Conservation (phyloP, 2,113 vertebrate genomes). For the Protobothrops mucrosquamatus region DNA sequence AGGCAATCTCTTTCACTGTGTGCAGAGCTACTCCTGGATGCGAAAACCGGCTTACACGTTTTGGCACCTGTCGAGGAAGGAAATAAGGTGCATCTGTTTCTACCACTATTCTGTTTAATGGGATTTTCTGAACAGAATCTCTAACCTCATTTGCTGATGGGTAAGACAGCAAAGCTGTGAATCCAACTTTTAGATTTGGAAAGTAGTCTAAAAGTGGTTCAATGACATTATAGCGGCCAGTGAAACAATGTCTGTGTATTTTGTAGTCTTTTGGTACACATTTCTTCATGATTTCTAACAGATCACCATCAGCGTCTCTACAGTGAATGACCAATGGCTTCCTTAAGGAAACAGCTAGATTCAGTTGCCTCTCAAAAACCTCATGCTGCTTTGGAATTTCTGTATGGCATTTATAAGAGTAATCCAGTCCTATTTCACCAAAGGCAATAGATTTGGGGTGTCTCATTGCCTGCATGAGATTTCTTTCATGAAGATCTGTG, state of each 20-base stretch:
- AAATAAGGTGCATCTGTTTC: constrained; percentile 87
- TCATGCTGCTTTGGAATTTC: constrained; percentile 73
- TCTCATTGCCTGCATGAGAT: constrained; percentile 77
- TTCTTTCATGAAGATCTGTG: constrained; percentile 70
- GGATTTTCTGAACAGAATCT: constrained; percentile 70
- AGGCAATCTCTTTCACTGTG: constrained; percentile 79
- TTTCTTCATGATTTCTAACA: constrained; percentile 83
- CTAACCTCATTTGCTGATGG: constrained; percentile 66
- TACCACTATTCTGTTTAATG: constrained; percentile 76
- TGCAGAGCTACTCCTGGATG: constrained; percentile 83
- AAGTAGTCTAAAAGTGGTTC: constrained; percentile 60
- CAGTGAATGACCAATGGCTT: constrained; percentile 89
- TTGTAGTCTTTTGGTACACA: constrained; percentile 85
- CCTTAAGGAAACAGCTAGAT: constrained; percentile 76
- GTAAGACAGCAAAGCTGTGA: constrained; percentile 80
- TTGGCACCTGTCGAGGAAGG: constrained; percentile 77
- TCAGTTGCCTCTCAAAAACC: constrained; percentile 86
- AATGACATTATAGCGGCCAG: constrained; percentile 68
- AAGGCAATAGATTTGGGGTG: constrained; percentile 88
- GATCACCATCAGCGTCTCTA: constrained; percentile 83
- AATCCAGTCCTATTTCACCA: constrained; percentile 88
- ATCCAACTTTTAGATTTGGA: constrained; percentile 80
- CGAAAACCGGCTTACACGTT: constrained; percentile 69
- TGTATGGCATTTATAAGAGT: constrained; percentile 84
- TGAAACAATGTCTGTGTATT: constrained; percentile 89